A percentile compares a stretch with the other conserved stretches of the same genome.
Conservation (phyloP, 2,797 vertebrate species). For the Acanthis flammea region DNA sequence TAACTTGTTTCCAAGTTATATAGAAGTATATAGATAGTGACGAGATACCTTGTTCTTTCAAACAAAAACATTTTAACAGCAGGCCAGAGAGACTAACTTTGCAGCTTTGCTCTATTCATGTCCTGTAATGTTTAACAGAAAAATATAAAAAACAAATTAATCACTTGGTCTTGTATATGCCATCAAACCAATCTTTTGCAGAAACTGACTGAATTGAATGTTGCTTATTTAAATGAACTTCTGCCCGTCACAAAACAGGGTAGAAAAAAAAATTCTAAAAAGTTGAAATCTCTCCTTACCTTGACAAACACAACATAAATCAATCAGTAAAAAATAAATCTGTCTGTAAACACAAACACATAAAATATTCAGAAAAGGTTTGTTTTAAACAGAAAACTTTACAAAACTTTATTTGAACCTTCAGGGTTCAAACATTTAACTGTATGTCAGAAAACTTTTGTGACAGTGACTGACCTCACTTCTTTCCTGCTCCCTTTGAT, state of each 20-base stretch:
- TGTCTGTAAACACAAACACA: not conserved
- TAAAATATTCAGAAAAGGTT: not conserved
- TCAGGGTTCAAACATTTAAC: not conserved
- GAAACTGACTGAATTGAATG: not conserved
- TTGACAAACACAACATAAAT: not conserved
- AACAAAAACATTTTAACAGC: not conserved
- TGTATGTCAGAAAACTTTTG: not conserved
- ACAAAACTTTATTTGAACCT: not conserved
- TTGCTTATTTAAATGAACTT: not conserved
- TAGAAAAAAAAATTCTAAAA: not conserved
- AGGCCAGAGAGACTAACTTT: not conserved
- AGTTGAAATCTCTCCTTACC: not conserved
- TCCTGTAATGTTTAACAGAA: not conserved
- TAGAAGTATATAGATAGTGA: not conserved
- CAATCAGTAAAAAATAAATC: not conserved
- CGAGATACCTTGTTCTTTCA: not conserved
- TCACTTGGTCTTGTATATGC: not conserved
- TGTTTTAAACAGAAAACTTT: not conserved
- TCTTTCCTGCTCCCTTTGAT: not conserved
- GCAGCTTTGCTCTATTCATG: not conserved
- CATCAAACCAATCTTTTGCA: not conserved
- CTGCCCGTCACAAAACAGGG: not conserved
- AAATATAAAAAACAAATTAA: not conserved
- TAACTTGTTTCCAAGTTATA: not conserved
- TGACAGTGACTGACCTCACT: not conserved